Percentiles rank a stretch among this genome's conserved stretches.
phyloP scores from a whole-genome alignment of 1,140 invertebrate species.

The Tenebrio molitor region DNA sequence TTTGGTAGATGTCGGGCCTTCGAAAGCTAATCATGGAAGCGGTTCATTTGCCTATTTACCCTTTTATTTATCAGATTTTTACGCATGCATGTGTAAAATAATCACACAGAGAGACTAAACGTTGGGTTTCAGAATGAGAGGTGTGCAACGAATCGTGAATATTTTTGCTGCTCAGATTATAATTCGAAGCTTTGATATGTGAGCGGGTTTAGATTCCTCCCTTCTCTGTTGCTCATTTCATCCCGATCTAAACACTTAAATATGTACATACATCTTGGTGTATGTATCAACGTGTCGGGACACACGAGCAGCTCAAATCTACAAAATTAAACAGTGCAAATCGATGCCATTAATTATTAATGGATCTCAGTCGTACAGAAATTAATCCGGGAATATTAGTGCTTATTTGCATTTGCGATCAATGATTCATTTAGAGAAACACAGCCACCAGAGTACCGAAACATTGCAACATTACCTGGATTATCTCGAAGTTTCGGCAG shows the following conservation, averaged over 20 bases:
- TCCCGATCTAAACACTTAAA: neutral
- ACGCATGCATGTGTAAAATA: conserved; percentile 20
- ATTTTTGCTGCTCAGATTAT: neutral
- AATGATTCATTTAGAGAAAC: too few relatives aligned
- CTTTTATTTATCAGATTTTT: neutral
- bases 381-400: neutral
- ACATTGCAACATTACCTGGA: conserved; percentile 70
- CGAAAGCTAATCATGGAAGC: neutral
- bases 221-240: neutral
- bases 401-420: neutral
- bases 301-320: neutral
- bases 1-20: too few relatives aligned
- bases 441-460: too few relatives aligned
- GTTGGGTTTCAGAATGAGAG: neutral
- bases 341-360: conserved; percentile 2
- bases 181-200: neutral
- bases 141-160: conserved; percentile 1
- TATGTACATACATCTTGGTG: neutral
- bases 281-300: neutral
- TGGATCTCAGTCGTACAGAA: neutral
- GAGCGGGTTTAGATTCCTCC: neutral
- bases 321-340: conserved; percentile 4
- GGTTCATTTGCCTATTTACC: neutral
- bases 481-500: conserved; percentile 85
- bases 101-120: conserved; percentile 7